Conservation (phyloP, 53 echinoderm and acorn worm genomes). For the Paracentrotus lividus region DNA sequence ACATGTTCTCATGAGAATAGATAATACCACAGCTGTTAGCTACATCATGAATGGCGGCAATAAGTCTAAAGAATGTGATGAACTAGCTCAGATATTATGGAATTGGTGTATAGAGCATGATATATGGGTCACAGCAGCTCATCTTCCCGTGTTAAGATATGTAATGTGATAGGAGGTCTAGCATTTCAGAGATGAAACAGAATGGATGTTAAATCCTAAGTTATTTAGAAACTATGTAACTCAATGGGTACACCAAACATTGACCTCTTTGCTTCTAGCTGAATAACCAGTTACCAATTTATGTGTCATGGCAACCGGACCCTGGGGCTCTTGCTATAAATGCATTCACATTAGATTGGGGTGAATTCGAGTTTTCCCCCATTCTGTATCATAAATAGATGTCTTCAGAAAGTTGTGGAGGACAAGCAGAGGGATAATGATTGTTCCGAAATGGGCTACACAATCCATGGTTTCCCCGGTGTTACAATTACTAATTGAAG, state of each 20-base stretch:
- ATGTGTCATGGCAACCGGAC: not conserved
- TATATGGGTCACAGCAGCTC: not conserved
- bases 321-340: not conserved
- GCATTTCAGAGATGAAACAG: not conserved
- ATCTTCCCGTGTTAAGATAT: not conserved
- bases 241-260: not conserved
- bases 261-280: constrained; percentile 7
- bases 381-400: not conserved
- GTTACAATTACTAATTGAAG: not conserved
- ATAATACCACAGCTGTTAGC: not conserved
- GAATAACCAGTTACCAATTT: not conserved
- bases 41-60: not conserved
- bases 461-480: not conserved
- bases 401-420: constrained; percentile 11
- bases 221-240: constrained; percentile 45
- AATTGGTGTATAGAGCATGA: not conserved
- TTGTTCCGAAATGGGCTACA: not conserved
- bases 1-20: not conserved
- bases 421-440: not conserved
- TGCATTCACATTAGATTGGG: not conserved
- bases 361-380: not conserved
- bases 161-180: not conserved
- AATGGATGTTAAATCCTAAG: not conserved
- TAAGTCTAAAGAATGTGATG: not conserved
- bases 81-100: not conserved